Evolutionary conservation across 2,888 invertebrate species (phyloP).

Genomic region (Drosophila eohydei): DNA sequence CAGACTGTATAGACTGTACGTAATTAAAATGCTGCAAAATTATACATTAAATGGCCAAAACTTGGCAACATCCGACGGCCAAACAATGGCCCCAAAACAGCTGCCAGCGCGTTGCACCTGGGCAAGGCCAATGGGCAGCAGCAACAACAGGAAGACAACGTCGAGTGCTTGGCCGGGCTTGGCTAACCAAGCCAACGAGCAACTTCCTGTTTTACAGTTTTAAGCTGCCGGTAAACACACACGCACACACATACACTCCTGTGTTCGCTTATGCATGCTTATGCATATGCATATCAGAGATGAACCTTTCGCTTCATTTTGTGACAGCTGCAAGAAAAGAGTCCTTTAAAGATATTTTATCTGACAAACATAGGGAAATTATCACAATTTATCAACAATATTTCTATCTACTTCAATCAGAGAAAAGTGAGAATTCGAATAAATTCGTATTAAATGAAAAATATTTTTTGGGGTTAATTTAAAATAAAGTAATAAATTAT

Average conservation of each 20-base stretch:
- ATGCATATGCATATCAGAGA: conserved; percentile 55
- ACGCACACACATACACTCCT: conserved; percentile 32
- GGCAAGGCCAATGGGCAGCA: conserved; percentile 53
- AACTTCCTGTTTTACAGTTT: conserved; percentile 78
- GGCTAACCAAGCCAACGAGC: conserved; percentile 79
- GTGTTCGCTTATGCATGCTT: conserved; percentile 21
- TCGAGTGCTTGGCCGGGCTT: conserved; percentile 70
- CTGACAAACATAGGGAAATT: neutral
- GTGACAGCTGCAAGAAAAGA: neutral
- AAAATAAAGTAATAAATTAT: no score
- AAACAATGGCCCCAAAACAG: conserved; percentile 73
- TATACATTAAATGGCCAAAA: conserved; percentile 77
- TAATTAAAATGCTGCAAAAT: conserved; percentile 77
- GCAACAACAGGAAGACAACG: conserved; percentile 55
- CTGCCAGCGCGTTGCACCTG: conserved; percentile 72
- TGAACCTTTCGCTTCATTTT: conserved; percentile 23
- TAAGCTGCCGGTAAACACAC: conserved; percentile 60
- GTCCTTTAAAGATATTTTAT: neutral
- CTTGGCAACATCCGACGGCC: conserved; percentile 75
- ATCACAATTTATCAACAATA: neutral
- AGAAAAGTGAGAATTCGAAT: no score
- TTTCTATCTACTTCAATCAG: no score
- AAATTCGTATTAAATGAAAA: no score
- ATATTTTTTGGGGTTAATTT: no score
- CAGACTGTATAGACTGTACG: conserved; percentile 33